Conservation (phyloP, 2,888 invertebrate species). For the Sepiola atlantica region DNA sequence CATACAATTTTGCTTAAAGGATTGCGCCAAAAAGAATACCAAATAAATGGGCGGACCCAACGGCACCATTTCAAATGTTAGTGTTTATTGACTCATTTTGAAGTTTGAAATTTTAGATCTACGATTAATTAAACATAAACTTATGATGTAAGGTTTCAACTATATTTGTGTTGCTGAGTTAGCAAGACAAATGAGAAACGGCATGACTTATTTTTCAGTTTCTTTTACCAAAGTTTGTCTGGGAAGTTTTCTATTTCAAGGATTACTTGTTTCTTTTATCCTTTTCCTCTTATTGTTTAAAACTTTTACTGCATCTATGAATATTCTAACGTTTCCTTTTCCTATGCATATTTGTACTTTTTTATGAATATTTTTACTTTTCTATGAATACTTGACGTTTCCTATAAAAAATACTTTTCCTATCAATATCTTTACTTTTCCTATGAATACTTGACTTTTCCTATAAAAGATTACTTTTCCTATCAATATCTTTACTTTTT, state of each 20-base stretch:
- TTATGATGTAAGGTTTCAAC: neutral
- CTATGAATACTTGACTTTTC: no score
- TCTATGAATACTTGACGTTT: no score
- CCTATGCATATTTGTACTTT: no score
- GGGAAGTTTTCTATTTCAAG: neutral
- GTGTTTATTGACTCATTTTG: neutral
- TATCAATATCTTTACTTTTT: no score
- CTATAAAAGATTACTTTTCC: no score
- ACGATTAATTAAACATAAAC: neutral
- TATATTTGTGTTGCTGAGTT: constrained; percentile 6
- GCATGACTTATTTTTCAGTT: neutral
- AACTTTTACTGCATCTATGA: no score
- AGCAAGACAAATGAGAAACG: neutral
- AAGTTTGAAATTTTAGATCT: neutral
- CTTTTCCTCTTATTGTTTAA: no score
- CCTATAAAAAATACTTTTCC: no score
- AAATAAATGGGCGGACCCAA: neutral
- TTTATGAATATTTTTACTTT: no score
- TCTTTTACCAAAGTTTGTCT: neutral
- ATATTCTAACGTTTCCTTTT: no score
- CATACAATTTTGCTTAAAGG: neutral
- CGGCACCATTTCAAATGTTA: constrained; percentile 8
- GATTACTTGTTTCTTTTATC: no score
- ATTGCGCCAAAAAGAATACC: neutral
- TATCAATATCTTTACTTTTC: no score